A percentile compares a stretch with the other conserved stretches of the same genome.
Evolutionary conservation across 2,888 invertebrate genomes (phyloP).

Genomic region (Pyrochroa serraticornis): DNA sequence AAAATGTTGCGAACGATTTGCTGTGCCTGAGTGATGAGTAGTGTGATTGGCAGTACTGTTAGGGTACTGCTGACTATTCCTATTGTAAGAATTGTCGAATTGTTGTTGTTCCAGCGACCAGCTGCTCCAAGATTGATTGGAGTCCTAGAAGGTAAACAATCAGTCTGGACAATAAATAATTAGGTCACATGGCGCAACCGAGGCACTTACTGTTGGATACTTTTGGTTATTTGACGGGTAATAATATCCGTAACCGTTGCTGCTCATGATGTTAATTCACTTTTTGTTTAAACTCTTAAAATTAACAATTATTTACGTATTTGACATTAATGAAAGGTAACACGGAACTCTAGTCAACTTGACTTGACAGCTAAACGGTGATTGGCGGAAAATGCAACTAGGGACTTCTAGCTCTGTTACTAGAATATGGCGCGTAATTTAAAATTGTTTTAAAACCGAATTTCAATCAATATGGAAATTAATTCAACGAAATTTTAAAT

Average conservation of each 20-base stretch:
- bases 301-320: too few species aligned
- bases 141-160: constrained; percentile 15
- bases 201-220: constrained; percentile 14
- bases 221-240: constrained; percentile 20
- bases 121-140: constrained; percentile 19
- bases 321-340: too few species aligned
- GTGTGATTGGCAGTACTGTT: constrained; percentile 10
- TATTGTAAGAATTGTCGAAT: constrained; percentile 8
- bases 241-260: constrained; percentile 28
- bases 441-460: too few species aligned
- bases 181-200: neutral
- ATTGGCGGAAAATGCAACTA: too few species aligned
- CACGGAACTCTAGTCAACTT: too few species aligned
- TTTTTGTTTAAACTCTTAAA: too few species aligned
- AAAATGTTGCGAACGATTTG: constrained; percentile 10
- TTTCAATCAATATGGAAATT: too few species aligned
- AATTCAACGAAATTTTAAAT: too few species aligned
- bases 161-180: constrained; percentile 1
- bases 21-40: constrained; percentile 6
- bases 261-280: constrained; percentile 12
- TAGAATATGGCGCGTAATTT: too few species aligned
- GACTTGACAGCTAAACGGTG: too few species aligned
- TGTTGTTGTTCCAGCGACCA: constrained; percentile 24
- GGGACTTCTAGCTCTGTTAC: too few species aligned
- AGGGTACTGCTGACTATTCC: constrained; percentile 5